Base-by-base conservation (phyloP, 2,797 vertebrate species). In the Paramormyrops hopkinsi region DNA sequence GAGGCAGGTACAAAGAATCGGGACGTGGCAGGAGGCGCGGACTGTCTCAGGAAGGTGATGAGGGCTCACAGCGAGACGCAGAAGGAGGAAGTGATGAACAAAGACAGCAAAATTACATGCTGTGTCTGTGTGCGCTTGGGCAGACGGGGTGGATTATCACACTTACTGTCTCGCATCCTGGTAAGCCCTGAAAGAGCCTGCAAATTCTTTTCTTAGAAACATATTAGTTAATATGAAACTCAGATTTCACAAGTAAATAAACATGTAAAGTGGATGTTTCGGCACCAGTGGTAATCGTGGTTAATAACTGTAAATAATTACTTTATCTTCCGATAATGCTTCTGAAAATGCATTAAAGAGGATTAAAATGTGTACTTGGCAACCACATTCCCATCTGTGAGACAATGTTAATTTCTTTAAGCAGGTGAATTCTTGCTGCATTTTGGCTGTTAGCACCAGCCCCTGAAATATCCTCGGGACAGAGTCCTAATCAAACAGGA, bases 121-220 rank as follows among this genome's bases (percentile, higher is more conserved):
- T 29, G 37, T 56, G 83, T 84, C 83, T 89, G 53, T 62, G 54
- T 29, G 19, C 54, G 29, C 76, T 59, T 53, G 73, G 51, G 48
- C 76, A 62, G 44, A 25, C 48, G 8, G 8, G 22, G 59, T 25
- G 73, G 73, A 79, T 89, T 89, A 84, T 83, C 73, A 37, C 76
- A 51, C 65, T 6, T 50, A 54, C 48, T 56, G 22, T 50, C 82
- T 62, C 50, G 65, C 50, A 73, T 88, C 48, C 19, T 88, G 46
- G 76, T 51, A 25, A 53, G 48, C 46, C 65, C 17, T 51, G 9
- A 51, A 88, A 76, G 73, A 88, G 44, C 88, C 48, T 41, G 33
- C 44, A 76, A 44, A 19, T 89, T 83, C 88, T 51, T 59, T 83
- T 84, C 51, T 46, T 17, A 89, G 46, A 25, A 17, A 89, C 88